phyloP scores from a whole-genome alignment of 2,113 vertebrate genomes.

The Pionites leucogaster region DNA sequence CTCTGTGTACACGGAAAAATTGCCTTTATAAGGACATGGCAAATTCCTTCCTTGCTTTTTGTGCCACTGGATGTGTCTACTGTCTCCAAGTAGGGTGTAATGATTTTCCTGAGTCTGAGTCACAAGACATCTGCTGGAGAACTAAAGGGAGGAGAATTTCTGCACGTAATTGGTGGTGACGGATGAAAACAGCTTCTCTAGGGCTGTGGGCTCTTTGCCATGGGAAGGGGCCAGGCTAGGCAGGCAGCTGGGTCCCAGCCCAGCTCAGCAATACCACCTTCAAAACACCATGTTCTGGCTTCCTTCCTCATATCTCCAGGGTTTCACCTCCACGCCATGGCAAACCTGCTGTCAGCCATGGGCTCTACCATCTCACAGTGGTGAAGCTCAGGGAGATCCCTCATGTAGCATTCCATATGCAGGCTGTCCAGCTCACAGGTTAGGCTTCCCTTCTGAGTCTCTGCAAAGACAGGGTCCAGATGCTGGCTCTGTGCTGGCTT shows the following conservation, averaged over 20 bases:
- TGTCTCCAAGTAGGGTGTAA: conserved; percentile 14
- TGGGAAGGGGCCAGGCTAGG: not conserved
- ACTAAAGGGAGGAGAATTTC: conserved; percentile 5
- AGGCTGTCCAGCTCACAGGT: not conserved
- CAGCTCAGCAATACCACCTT: not conserved
- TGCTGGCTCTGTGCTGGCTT: not conserved
- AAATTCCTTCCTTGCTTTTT: not conserved
- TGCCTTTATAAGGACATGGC: conserved; percentile 3
- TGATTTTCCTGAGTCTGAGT: conserved; percentile 45
- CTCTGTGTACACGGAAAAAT: not conserved
- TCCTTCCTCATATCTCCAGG: accelerated
- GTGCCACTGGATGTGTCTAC: not conserved
- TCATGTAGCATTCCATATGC: accelerated
- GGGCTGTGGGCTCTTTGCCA: not conserved
- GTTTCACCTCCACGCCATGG: not conserved
- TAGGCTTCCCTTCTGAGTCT: not conserved
- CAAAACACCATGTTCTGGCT: not conserved
- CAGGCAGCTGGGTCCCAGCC: not conserved
- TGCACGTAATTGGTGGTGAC: not conserved
- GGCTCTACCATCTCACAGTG: not conserved
- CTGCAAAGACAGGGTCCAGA: not conserved
- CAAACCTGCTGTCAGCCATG: not conserved
- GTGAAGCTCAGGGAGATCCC: not conserved
- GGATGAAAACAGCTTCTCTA: not conserved
- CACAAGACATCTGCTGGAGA: conserved; percentile 11